Base-by-base conservation (phyloP, 2,888 invertebrate species). In the Drosophila diplacantha region DNA sequence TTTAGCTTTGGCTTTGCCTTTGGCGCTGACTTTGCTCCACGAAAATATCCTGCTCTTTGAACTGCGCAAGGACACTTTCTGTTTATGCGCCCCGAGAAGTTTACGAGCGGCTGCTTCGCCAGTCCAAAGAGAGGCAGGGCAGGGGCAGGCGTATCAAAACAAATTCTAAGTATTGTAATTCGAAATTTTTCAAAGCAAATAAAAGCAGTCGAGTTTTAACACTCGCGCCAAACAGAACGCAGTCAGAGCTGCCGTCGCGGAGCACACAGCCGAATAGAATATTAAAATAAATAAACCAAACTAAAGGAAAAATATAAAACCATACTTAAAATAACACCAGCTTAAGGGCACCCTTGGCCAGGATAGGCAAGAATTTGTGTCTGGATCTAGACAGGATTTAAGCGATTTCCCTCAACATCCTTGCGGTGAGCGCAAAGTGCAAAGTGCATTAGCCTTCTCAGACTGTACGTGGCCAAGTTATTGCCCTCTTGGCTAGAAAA, bases 31-130 rank as follows among this genome's bases (percentile, higher is more conserved):
- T 29, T 29, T 34, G 52, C 54, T 54, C 52, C 52, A 49, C 54
- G 16, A 31, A 47, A 51, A 41, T 49, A 47, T 43, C 58, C 49
- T 49, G 34, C 66, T 68, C 69, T 77, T 69, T 76, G 84, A 84
- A 85, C 86, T 86, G 87, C 87, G 87, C 86, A 86, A 86, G 86
- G 86, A 86, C 87, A 83, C 80, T 66, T 85, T 72, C 53, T 59
- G 70, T 74, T 74, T 71, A 62, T 68, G 65, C 55, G 65, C 69
- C 53, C 60, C 71, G 54, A 72, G 62, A 61, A 73, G 73, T 58
- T 75, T 72, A 75, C 74, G 74, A 74, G 75, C 62, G 37, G 59
- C 55, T 59, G 41, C 64, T 44, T 43, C 39, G 20, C 32, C 50
- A 35, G 54, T 20, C 64, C 54, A 35, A 41, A 11, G 46, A 37